Base-by-base conservation (phyloP, 2,797 vertebrate genomes). In the Sebastes hubbsi region DNA sequence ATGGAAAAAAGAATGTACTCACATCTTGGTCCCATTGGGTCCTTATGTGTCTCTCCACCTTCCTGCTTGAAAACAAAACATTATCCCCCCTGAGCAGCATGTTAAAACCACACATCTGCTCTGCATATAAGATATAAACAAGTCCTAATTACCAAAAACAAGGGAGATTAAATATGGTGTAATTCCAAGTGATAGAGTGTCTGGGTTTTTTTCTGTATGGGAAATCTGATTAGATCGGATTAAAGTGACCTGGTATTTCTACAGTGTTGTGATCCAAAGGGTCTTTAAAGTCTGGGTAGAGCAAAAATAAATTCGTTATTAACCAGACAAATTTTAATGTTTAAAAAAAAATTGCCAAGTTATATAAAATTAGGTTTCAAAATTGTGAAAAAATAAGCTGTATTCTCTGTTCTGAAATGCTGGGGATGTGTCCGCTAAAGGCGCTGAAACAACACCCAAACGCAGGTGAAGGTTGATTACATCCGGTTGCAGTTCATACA, bases 61-160 rank as follows among this genome's bases (percentile, higher is more conserved):
- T 92, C 86, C 54, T 16, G 83, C 79, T 83, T 88, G 82, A 90
- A 90, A 92, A 87, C 76, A 91, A 87, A 92, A 84, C 75, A 66
- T 66, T 78, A 65, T 79, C 63, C 78, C 72, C 56, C 65, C 27
- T 46, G 78, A 87, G 84, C 75, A 54, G 68, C 5, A 12, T 72
- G 80, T 36, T 78, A 69, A 88, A 92, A 78, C 58, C 22, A 67
- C 78, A 89, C 87, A 91, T 92, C 89, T 92, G 89, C 82, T 92
- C 74, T 29, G 22, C 52, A 73, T 59, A 36, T 30, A 66, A 73
- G 14, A 88, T 79, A n/a, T 58, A 84, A 92, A 89, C 58, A 74
- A 83, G 66, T 76, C 36, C 61, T 82, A 66, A 86, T 91, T 58
- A 72, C 46, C 61, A 63, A 79, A 90, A 84, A 81, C 59, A 75